Evolutionary conservation across 2,888 invertebrate species (phyloP).

Genomic region (Mythimna loreyi): DNA sequence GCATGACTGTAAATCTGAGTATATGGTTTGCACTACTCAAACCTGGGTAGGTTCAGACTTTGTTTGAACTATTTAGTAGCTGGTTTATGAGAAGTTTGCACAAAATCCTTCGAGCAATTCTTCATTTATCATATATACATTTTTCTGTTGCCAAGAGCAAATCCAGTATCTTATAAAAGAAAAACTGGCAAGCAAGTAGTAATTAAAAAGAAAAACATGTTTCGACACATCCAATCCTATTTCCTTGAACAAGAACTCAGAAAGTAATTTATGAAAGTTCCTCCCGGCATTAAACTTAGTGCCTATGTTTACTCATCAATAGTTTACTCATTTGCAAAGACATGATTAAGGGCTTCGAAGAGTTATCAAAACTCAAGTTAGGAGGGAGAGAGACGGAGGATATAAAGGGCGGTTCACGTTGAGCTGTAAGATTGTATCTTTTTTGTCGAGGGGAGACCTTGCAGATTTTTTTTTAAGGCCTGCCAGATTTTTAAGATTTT

Average conservation of each 20-base stretch:
- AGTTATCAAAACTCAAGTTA: slow-evolving; percentile 75
- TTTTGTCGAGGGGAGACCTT: too few relatives aligned
- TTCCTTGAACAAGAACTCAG: slow-evolving; percentile 22
- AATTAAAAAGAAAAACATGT: slow-evolving; percentile 1
- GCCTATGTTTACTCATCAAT: slow-evolving; percentile 62
- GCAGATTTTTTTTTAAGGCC: too few relatives aligned
- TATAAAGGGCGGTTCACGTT: slow-evolving; percentile 35
- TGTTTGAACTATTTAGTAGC: too few relatives aligned
- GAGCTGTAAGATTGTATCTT: too few relatives aligned
- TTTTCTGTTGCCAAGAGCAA: too few relatives aligned
- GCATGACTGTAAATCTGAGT: too few relatives aligned
- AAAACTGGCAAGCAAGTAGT: not conserved
- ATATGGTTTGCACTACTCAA: too few relatives aligned
- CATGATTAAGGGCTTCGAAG: slow-evolving; percentile 68
- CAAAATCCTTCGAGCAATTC: too few relatives aligned
- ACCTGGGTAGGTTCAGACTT: too few relatives aligned
- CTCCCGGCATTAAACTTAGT: slow-evolving; percentile 41
- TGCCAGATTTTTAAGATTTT: too few relatives aligned
- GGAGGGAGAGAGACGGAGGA: slow-evolving; percentile 46
- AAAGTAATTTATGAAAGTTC: slow-evolving; percentile 58
- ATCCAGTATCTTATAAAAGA: not conserved
- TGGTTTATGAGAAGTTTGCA: too few relatives aligned
- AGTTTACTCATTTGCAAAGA: slow-evolving; percentile 77
- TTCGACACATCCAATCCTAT: slow-evolving; percentile 1
- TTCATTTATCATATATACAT: too few relatives aligned